phyloP scores from a whole-genome alignment of 2,888 invertebrate genomes.

The Agrochola litura region DNA sequence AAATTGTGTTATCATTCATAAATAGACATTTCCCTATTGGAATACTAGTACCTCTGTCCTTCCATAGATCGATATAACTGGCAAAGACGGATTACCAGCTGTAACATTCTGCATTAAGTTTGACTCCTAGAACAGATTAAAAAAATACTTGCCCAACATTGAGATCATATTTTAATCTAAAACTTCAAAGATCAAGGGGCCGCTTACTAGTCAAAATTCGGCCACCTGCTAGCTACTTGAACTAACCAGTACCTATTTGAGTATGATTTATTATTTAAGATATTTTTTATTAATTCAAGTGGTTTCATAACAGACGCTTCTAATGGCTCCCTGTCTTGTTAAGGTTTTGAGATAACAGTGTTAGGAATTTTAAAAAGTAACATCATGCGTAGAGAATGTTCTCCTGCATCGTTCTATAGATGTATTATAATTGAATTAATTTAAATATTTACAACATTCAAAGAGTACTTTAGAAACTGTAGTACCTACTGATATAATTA shows the following conservation, averaged over 20 bases:
- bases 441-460: neutral
- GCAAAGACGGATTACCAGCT: neutral
- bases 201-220: slow-evolving; percentile 59
- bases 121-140: neutral
- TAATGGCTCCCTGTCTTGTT: slow-evolving; percentile 76
- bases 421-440: neutral
- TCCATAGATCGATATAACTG: neutral
- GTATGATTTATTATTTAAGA: slow-evolving; percentile 80
- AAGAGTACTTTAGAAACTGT: neutral
- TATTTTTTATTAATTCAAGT: slow-evolving; percentile 78
- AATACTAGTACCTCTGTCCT: neutral
- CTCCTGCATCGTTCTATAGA: neutral
- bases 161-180: slow-evolving; percentile 30
- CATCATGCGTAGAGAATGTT: slow-evolving; percentile 36
- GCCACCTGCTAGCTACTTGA: slow-evolving; percentile 76
- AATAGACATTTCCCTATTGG: too few species aligned
- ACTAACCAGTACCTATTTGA: slow-evolving; percentile 80
- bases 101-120: neutral
- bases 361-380: slow-evolving; percentile 50
- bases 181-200: slow-evolving; percentile 44
- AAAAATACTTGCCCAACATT: slow-evolving; percentile 27
- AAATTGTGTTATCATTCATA: slow-evolving; percentile 1
- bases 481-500: too few species aligned
- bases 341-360: slow-evolving; percentile 62
- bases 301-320: slow-evolving; percentile 74